Evolutionary conservation across 2,888 invertebrate genomes (phyloP).

Genomic region (Thereva unica): DNA sequence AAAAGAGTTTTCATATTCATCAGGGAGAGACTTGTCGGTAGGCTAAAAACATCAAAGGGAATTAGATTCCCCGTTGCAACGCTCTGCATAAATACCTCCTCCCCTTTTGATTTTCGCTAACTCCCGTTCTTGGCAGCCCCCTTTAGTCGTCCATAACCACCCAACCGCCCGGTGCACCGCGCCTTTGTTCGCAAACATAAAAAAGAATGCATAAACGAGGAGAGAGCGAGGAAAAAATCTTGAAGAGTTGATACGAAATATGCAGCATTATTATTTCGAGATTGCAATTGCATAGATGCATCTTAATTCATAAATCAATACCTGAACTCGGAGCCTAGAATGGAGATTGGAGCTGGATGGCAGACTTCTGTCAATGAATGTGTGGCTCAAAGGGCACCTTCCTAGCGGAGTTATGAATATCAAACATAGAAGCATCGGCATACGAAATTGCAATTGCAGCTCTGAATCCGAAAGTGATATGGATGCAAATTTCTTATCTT

Average conservation of each 20-base stretch:
- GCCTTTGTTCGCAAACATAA: slow-evolving; percentile 34
- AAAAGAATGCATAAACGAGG: not conserved
- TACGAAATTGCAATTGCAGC: slow-evolving; percentile 13
- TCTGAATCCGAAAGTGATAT: slow-evolving; percentile 15
- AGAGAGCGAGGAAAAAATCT: slow-evolving; percentile 10
- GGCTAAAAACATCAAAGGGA: slow-evolving; percentile 39
- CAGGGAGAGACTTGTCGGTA: slow-evolving; percentile 34
- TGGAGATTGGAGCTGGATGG: slow-evolving; percentile 18
- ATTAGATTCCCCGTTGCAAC: slow-evolving; percentile 38
- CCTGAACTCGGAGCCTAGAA: slow-evolving; percentile 14
- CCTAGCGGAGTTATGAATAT: slow-evolving; percentile 4
- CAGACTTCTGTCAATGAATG: not conserved
- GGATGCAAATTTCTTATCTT: slow-evolving; percentile 26
- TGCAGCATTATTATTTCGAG: slow-evolving; percentile 39
- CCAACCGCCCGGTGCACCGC: not conserved
- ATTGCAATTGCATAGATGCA: slow-evolving; percentile 38
- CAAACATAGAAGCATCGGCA: slow-evolving; percentile 2
- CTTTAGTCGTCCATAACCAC: slow-evolving; percentile 3
- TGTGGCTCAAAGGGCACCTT: slow-evolving; percentile 1
- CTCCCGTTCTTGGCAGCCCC: slow-evolving; percentile 15
- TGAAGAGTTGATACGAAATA: slow-evolving; percentile 35
- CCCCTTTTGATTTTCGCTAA: slow-evolving; percentile 24
- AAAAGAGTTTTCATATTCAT: slow-evolving; percentile 39
- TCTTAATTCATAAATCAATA: slow-evolving; percentile 39
- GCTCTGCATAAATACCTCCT: slow-evolving; percentile 17